These are phyloP conservation scores for Standfussiana lucernea DNA, from an alignment of 2,888 invertebrate genomes.

Conservation along the genomic window DNA sequence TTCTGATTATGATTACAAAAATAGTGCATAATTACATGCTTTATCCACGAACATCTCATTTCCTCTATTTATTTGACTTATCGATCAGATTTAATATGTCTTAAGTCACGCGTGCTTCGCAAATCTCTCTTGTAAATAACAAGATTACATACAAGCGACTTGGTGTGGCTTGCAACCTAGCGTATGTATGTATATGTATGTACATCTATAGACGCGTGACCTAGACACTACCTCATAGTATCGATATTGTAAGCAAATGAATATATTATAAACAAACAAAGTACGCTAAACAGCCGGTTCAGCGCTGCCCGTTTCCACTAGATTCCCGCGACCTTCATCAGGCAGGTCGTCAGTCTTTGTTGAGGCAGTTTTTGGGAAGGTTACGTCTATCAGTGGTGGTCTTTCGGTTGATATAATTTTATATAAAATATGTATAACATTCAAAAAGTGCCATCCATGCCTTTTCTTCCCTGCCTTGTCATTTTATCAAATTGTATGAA, in stretches of 20 bases:
- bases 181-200: constrained; percentile 12
- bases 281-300: background rate
- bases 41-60: constrained; percentile 14
- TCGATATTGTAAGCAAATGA: constrained; percentile 32
- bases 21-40: background rate
- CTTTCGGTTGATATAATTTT: background rate
- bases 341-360: background rate
- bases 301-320: background rate
- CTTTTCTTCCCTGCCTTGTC: background rate
- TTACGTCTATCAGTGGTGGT: background rate
- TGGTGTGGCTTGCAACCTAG: constrained; percentile 11
- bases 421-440: background rate
- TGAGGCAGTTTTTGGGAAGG: background rate
- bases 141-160: constrained; percentile 45
- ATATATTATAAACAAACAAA: constrained; percentile 30
- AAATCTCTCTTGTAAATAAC: constrained; percentile 36
- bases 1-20: constrained; percentile 10
- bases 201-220: constrained; percentile 29
- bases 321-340: background rate
- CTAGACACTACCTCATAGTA: constrained; percentile 41
- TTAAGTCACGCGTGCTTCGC: constrained; percentile 24
- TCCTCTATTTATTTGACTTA: constrained; percentile 13
- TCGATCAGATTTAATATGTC: constrained; percentile 13
- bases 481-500: background rate
- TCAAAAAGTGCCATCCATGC: background rate